These are phyloP conservation scores for Melanargia galathea DNA, from an alignment of 2,888 invertebrate species.

Conservation along the genomic window DNA sequence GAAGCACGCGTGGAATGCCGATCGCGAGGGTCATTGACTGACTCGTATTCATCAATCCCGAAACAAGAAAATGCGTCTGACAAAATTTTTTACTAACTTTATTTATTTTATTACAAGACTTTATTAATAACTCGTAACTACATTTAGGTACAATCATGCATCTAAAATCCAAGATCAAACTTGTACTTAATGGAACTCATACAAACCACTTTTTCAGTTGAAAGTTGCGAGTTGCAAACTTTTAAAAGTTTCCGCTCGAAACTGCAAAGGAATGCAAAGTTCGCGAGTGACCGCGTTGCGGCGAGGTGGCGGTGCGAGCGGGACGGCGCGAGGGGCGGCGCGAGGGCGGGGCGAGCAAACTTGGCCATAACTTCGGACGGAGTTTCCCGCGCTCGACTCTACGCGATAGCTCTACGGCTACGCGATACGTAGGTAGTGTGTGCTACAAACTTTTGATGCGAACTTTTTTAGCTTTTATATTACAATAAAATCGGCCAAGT, in stretches of 20 bases:
- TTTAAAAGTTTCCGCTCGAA: slow-evolving; percentile 14
- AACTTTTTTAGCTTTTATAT: background rate
- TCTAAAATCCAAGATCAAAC: background rate
- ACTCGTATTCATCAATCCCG: slow-evolving; percentile 36
- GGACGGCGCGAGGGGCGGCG: slow-evolving; percentile 57
- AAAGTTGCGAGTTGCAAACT: slow-evolving; percentile 2
- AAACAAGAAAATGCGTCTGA: background rate
- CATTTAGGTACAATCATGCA: background rate
- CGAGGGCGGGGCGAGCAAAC: slow-evolving; percentile 63
- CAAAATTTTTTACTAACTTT: background rate
- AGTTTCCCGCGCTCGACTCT: slow-evolving; percentile 57
- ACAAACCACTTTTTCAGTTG: background rate
- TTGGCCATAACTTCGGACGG: slow-evolving; percentile 58
- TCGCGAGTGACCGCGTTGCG: slow-evolving; percentile 39
- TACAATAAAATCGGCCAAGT: background rate
- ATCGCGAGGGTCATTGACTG: slow-evolving; percentile 53
- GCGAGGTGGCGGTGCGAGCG: slow-evolving; percentile 60
- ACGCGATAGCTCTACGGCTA: slow-evolving; percentile 15
- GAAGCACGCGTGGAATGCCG: slow-evolving; percentile 63
- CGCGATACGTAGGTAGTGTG: too few relatives aligned
- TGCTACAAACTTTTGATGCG: slow-evolving; percentile 8
- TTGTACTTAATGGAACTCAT: background rate
- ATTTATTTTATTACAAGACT: too few relatives aligned
- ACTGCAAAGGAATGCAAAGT: slow-evolving; percentile 40
- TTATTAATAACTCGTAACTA: background rate